Base-by-base conservation (phyloP, 2,888 invertebrate species). In the Hybos culiciformis region DNA sequence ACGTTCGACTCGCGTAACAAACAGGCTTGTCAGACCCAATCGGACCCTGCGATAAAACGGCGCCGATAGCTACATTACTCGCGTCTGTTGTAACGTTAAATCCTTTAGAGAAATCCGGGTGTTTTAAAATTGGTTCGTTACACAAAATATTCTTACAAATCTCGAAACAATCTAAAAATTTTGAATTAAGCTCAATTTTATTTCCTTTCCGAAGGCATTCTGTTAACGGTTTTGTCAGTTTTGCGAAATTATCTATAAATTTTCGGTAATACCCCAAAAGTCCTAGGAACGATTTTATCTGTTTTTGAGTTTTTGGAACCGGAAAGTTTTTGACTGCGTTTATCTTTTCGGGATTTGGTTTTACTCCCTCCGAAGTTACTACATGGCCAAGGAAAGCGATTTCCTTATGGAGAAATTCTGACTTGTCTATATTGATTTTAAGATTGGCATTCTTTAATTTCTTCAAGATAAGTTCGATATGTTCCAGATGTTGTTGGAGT, bases 351-450 rank as follows among this genome's bases (percentile, higher is more conserved):
- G 53, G 51, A 36, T 53, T 46, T 9, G 55, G 54, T 38, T 46
- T 47, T 9, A 50, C 47, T n/a, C 49, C 51, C 0, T 54, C 51
- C 8, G 45, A 18, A 8, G 44, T 31, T 19, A 40, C 37, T 5
- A 57, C 31, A 37, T 55, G 56, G 6, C 59, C 56, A 14, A 60
- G 40, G 43, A 49, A 59, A 17, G 47, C 45, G 1, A 59, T 48
- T 48, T 52, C 50, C 34, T 51, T 50, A 15, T 37, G 37, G 3
- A 55, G 38, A 41, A 54, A 54, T 43, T 54, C 46, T 5, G 45
- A 49, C 42, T 54, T 52, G 21, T 51, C 50, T 2, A 53, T 18
- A 39, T 55, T 51, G 8, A 54, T 46, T 50, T 54, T 52, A 5
- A 54, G 46, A 39, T 51, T 50, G 2, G 31, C 38, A 39, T 48